phyloP scores from a whole-genome alignment of 2,888 invertebrate species.

The Cryptosula pallasiana region DNA sequence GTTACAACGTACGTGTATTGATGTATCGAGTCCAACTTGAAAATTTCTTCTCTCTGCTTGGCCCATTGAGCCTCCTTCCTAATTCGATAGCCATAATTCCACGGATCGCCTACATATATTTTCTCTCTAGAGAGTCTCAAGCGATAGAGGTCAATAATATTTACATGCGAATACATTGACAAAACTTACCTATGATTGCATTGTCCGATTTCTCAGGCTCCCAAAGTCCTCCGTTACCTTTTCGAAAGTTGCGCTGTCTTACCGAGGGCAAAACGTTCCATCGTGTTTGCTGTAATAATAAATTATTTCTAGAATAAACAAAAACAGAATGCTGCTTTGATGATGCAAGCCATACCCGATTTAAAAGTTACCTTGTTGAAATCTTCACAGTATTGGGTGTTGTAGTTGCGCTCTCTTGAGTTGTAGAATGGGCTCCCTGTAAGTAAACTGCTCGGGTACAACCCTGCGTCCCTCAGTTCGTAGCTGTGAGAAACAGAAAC shows the following conservation, averaged over 20 bases:
- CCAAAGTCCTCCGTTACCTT: neutral
- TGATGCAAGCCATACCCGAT: too few species aligned
- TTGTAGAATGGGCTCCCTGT: neutral
- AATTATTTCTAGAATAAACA: neutral
- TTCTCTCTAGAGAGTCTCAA: too few species aligned
- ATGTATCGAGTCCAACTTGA: neutral
- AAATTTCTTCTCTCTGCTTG: neutral
- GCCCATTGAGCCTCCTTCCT: neutral
- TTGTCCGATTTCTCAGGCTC: neutral
- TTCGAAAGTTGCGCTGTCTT: neutral
- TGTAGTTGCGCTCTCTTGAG: neutral
- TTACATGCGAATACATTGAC: neutral
- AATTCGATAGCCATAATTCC: neutral
- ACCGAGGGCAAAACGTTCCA: neutral
- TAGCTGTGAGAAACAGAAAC: too few species aligned
- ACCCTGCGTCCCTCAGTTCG: neutral
- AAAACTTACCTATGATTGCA: neutral
- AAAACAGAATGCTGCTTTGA: too few species aligned
- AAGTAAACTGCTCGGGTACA: neutral
- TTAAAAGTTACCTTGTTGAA: constrained; percentile 7
- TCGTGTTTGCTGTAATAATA: neutral
- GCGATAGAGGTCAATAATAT: too few species aligned
- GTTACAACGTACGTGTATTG: neutral
- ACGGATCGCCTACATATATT: neutral
- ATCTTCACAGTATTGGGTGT: constrained; percentile 20